Evolutionary conservation across 37 sponge, comb jelly and placozoan species (phyloP), one percentile per base, ranked within the genome.

Genomic region (Oopsacas minuta): DNA sequence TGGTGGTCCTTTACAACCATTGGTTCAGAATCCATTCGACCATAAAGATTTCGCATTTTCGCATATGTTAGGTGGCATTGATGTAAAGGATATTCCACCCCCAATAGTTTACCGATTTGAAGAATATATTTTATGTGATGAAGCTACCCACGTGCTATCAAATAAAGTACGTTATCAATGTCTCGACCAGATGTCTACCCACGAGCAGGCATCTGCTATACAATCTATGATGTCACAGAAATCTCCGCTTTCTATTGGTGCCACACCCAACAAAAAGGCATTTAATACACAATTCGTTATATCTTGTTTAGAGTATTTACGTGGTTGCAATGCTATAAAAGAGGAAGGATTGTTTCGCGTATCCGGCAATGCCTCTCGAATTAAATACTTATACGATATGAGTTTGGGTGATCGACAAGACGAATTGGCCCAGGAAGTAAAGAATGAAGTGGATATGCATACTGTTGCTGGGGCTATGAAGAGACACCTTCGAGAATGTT

Each of bases 181-280:
- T 34, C 22, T 61, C 32, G 75, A 61, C 30, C 75, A 61, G 75
- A 61, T 61, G 75, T 32, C 32, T 34, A 61, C 75, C 28, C 22
- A 3, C 32, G 75, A 61, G 30, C 75, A 61, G 75, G 75, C 75
- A n/a, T 7, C 20, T 25, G 75, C 75, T 20, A 61, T 61, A 32
- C 75, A 61, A 61, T 25, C 75, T 25, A 61, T 61, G 75, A 61
- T 61, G 75, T 34, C 7, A 61, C 75, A 61, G 75, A 61, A 61
- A 61, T 3, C 75, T 5, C 7, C 75, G 1, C 32, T 25, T 3
- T 12, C 28, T 3, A 10, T 12, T 5, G 75, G 75, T 5, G 75
- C 75, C 7, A 61, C 75, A 3, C 28, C 75, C 32, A 10, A 5
- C 28, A 61, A 34, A n/a, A 61, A 61, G 17, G 75, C 28, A 3